Percentiles rank a stretch among this genome's conserved stretches.
These are phyloP conservation scores for Pangasius djambal DNA, from an alignment of 2,797 vertebrate genomes.

Conservation along the genomic window DNA sequence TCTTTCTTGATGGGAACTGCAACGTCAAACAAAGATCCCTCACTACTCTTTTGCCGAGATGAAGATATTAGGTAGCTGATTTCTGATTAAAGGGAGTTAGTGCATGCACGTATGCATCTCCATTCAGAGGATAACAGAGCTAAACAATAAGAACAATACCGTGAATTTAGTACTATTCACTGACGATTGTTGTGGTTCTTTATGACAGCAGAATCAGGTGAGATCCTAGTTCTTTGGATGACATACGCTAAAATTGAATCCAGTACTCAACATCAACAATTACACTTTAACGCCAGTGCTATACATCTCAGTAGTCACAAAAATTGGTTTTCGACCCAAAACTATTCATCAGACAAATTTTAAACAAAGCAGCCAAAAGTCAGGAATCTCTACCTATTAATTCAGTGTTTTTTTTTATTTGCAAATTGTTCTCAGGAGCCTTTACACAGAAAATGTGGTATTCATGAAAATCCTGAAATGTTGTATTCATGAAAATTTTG, in stretches of 20 bases:
- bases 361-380: not conserved
- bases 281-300: not conserved
- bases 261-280: not conserved
- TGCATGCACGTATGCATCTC: not conserved
- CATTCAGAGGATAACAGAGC: not conserved
- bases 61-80: not conserved
- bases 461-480: not conserved
- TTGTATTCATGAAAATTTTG: not conserved
- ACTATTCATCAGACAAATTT: not conserved
- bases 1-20: not conserved
- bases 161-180: not conserved
- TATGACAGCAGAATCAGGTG: not conserved
- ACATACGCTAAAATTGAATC: not conserved
- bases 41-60: not conserved
- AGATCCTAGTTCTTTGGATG: not conserved
- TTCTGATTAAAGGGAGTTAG: not conserved
- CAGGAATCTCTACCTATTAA: not conserved
- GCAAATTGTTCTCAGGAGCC: not conserved
- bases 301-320: not conserved
- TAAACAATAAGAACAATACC: not conserved
- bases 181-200: not conserved
- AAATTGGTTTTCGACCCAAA: not conserved
- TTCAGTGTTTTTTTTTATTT: not conserved
- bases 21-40: not conserved
- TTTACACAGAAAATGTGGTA: not conserved